phyloP scores from a whole-genome alignment of 2,888 invertebrate species.

The Latrodectus hesperus region DNA sequence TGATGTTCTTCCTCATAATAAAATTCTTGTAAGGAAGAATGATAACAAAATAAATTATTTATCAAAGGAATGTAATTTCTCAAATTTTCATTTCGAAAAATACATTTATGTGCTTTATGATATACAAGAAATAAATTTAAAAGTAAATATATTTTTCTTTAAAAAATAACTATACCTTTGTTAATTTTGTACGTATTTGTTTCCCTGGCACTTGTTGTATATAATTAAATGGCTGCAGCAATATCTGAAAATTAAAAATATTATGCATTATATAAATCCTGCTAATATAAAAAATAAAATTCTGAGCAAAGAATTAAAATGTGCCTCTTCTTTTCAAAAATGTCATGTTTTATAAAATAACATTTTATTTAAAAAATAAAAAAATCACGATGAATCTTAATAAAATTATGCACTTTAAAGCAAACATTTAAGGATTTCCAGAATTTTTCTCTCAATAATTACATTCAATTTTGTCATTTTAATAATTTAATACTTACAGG shows the following conservation, averaged over 20 bases:
- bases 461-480: too few species aligned
- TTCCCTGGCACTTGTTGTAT: conserved; percentile 96
- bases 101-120: neutral
- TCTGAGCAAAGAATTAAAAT: neutral
- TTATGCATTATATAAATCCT: neutral
- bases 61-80: too few species aligned
- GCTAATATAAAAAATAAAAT: neutral
- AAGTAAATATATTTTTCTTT: neutral
- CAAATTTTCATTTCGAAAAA: neutral
- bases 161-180: conserved; percentile 75
- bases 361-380: neutral
- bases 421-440: too few species aligned
- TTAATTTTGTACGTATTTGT: conserved; percentile 89
- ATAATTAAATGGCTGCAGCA: conserved; percentile 86
- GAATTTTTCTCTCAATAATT: too few species aligned
- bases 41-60: too few species aligned
- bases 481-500: too few species aligned
- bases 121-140: neutral
- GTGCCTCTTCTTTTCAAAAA: neutral
- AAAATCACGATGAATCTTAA: neutral
- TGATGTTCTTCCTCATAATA: too few species aligned
- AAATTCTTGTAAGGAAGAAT: too few species aligned
- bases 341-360: neutral
- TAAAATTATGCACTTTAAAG: neutral
- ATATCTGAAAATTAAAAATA: conserved; percentile 37